phyloP scores from a whole-genome alignment of 1,140 invertebrate genomes.

The Anoplophora glabripennis region DNA sequence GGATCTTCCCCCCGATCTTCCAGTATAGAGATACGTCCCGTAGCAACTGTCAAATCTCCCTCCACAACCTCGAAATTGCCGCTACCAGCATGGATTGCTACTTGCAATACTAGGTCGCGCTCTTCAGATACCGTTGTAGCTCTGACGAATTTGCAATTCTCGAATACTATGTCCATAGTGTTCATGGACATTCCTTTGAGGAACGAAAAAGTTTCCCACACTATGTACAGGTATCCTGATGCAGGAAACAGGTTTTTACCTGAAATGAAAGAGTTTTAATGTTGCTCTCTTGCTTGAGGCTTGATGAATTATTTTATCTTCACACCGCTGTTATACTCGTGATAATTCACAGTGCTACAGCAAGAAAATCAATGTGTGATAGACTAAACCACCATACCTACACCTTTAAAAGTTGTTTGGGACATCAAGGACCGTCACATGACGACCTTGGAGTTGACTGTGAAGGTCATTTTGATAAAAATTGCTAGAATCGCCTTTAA shows the following conservation, averaged over 20 bases:
- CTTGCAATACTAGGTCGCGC: conserved; percentile 66
- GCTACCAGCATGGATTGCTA: conserved; percentile 79
- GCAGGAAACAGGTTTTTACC: conserved; percentile 85
- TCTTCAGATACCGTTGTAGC: conserved; percentile 77
- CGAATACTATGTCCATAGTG: conserved; percentile 78
- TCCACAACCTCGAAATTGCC: conserved; percentile 71
- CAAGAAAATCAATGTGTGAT: no score
- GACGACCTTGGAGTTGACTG: no score
- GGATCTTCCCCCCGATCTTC: background rate
- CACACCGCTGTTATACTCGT: no score
- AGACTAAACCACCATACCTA: no score
- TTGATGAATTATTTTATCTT: no score
- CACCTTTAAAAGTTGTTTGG: no score
- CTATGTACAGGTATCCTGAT: conserved; percentile 79
- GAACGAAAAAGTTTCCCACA: conserved; percentile 85
- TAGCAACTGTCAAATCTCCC: conserved; percentile 69
- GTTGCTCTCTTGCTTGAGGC: no score
- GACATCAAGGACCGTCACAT: no score
- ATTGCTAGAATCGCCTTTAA: no score
- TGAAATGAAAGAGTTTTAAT: no score
- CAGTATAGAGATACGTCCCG: conserved; percentile 52
- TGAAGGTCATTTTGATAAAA: no score
- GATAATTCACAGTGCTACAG: no score
- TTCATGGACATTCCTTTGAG: conserved; percentile 66
- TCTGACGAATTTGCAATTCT: conserved; percentile 79